Evolutionary conservation across 1,140 invertebrate species (phyloP), one percentile per base, ranked within the genome.

Genomic region (Zaprionus gabonicus): DNA sequence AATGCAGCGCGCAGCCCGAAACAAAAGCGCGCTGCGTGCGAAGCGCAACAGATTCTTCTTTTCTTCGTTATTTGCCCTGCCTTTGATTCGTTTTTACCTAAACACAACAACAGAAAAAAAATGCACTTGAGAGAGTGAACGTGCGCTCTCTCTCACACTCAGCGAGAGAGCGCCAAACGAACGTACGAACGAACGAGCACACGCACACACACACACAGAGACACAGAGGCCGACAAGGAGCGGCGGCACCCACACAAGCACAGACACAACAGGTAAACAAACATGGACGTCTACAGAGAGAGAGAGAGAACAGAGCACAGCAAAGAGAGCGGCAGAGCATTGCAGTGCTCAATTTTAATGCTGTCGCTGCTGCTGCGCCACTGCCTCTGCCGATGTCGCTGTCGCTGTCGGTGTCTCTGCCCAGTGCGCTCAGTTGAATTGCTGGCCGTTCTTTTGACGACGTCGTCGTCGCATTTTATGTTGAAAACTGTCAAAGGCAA

Each of bases 41-140:
- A 83, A 73, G 81, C 78, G 85, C 85, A 88, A 88, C 85, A 90
- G 84, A 88, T 84, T 88, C 84, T 90, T 88, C 76, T 78, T 87
- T 85, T 86, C 82, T 85, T 85, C 80, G 83, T 87, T 87, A 80
- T 86, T 87, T 86, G 80, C 80, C 77, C 83, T 86, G 82, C 83
- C 74, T 87, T 88, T 87, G 80, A 87, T 83, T 87, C 84, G 81
- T 84, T 88, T 90, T 81, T 88, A 90, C 84, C 84, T 88, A 88
- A 88, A 88, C 73, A 86, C 23, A 46, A 44, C 6, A n/a, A 44
- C 20, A 20, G 20, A 38, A 23, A 20, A 51, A 81, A 84, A 87
- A 88, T 87, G 84, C 84, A 87, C 84, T 87, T 88, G 85, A 90
- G 84, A 80, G 78, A 87, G 84, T 34, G 31, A 34, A 34, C 81